A percentile compares a stretch with the other conserved stretches of the same genome.
These are phyloP conservation scores for Aphelenchoides avenae DNA, from an alignment of 1,140 invertebrate genomes.

Conservation along the genomic window DNA sequence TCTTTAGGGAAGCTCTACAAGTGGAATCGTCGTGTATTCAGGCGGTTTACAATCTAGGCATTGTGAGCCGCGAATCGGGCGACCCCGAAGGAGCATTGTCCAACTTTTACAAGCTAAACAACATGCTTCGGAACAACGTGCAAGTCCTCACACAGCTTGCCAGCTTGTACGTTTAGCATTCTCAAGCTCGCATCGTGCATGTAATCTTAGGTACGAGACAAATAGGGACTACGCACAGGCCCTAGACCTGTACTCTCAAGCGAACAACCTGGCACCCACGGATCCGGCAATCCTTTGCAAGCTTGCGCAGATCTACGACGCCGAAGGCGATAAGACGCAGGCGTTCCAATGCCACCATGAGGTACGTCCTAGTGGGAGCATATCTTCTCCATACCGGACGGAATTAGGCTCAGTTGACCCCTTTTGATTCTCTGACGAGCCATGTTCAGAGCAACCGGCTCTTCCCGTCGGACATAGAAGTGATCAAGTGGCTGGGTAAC, in stretches of 20 bases:
- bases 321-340: constrained; percentile 79
- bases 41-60: constrained; percentile 73
- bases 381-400: too few species aligned
- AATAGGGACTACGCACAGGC: constrained; percentile 74
- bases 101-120: constrained; percentile 76
- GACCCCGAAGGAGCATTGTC: constrained; percentile 73
- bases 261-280: constrained; percentile 75
- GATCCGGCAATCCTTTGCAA: constrained; percentile 77
- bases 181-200: background rate
- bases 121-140: constrained; percentile 72
- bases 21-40: constrained; percentile 79
- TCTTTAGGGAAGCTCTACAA: constrained; percentile 68
- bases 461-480: constrained; percentile 80
- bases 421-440: constrained; percentile 6
- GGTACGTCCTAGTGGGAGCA: too few species aligned
- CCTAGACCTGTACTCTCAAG: constrained; percentile 71
- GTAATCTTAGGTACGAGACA: constrained; percentile 66
- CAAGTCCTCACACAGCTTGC: constrained; percentile 82
- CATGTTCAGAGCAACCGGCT: constrained; percentile 73
- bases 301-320: constrained; percentile 78
- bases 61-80: constrained; percentile 47
- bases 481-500: constrained; percentile 83
- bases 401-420: too few species aligned
- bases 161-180: constrained; percentile 71
- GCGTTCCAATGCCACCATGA: constrained; percentile 87